phyloP scores from a whole-genome alignment of 2,888 invertebrate genomes.

The Augochlorella aurata region DNA sequence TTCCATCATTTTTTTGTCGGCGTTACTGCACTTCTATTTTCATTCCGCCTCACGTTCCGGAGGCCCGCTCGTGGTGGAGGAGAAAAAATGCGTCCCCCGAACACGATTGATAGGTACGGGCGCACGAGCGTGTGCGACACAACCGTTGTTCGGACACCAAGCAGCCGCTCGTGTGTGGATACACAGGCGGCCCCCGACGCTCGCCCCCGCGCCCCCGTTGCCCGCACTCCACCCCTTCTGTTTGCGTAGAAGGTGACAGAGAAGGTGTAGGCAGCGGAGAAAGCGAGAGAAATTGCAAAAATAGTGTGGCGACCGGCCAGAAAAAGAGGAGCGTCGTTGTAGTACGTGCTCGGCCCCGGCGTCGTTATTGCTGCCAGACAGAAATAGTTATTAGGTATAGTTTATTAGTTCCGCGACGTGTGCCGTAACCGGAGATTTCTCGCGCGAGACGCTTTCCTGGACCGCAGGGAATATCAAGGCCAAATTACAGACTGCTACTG shows the following conservation, averaged over 20 bases:
- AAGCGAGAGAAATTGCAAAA: conserved; percentile 53
- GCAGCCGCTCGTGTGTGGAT: conserved; percentile 17
- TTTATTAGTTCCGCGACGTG: conserved; percentile 41
- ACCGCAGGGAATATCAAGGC: background rate
- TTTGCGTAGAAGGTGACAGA: conserved; percentile 46
- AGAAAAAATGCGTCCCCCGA: conserved; percentile 73
- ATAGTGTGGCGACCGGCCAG: conserved; percentile 39
- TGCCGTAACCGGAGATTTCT: conserved; percentile 27
- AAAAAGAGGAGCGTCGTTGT: conserved; percentile 20
- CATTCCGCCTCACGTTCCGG: conserved; percentile 77
- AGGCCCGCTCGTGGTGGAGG: conserved; percentile 67
- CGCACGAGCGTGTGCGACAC: conserved; percentile 38
- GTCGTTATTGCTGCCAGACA: conserved; percentile 37
- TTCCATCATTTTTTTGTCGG: conserved; percentile 75
- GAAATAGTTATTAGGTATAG: conserved; percentile 54
- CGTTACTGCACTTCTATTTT: conserved; percentile 79
- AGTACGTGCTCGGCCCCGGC: conserved; percentile 34
- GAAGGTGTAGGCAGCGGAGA: conserved; percentile 23
- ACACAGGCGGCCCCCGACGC: background rate
- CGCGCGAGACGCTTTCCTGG: conserved; percentile 5
- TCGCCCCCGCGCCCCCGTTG: background rate
- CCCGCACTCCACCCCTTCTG: background rate
- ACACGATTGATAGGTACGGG: conserved; percentile 75
- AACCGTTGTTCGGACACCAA: conserved; percentile 41
- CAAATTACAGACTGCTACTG: background rate